These are phyloP conservation scores for Phaonia tiefii DNA, from an alignment of 2,888 invertebrate species.

Conservation along the genomic window DNA sequence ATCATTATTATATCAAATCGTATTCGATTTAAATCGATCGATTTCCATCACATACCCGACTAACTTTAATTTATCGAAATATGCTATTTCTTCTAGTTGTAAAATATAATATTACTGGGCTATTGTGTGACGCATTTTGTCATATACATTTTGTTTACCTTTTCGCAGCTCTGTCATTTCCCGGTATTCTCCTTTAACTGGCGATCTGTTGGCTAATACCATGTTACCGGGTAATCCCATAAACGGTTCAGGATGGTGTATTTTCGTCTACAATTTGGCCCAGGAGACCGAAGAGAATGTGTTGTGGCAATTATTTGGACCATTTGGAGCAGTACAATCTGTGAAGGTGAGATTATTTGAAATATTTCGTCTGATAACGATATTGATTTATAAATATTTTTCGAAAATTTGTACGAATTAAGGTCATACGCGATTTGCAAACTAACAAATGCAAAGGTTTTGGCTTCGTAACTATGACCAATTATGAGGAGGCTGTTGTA, in stretches of 20 bases:
- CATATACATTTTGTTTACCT: no score
- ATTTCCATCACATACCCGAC: no score
- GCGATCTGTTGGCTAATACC: slow-evolving; percentile 88
- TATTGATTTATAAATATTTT: no score
- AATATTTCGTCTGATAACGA: no score
- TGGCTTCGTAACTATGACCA: slow-evolving; percentile 99
- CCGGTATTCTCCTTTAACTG: slow-evolving; percentile 92
- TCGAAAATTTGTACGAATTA: no score
- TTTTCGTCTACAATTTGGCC: slow-evolving; percentile 97
- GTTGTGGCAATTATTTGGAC: slow-evolving; percentile 98
- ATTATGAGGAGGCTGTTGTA: slow-evolving; percentile 97
- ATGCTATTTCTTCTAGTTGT: no score
- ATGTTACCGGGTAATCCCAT: slow-evolving; percentile 92
- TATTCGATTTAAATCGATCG: no score
- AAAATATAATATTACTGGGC: no score
- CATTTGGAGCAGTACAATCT: slow-evolving; percentile 98
- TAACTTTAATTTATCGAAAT: no score
- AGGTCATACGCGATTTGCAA: slow-evolving; percentile 95
- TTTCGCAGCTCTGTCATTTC: slow-evolving; percentile 80
- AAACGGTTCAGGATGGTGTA: slow-evolving; percentile 89
- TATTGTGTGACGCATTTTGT: no score
- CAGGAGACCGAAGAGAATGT: slow-evolving; percentile 98
- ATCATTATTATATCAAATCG: no score
- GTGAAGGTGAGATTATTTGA: slow-evolving; percentile 91
- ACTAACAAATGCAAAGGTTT: slow-evolving; percentile 99